A percentile compares a stretch with the other conserved stretches of the same genome.
These are phyloP conservation scores for Daktulosphaira vitifoliae DNA, from an alignment of 1,140 invertebrate genomes.

Conservation along the genomic window DNA sequence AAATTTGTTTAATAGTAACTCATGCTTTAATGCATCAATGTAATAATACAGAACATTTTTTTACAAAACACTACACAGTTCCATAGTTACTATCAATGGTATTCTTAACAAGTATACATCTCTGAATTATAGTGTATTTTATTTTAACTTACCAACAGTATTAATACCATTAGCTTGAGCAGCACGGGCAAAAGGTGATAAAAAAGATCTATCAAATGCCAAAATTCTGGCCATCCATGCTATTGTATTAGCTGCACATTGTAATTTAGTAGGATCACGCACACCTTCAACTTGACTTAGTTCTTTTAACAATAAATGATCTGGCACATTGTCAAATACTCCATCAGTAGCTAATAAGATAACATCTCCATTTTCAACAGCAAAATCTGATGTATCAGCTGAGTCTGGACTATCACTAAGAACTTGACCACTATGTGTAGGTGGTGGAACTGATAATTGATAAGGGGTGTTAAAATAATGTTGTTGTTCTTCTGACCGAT, in stretches of 20 bases:
- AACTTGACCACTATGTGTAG: slow-evolving; percentile 71
- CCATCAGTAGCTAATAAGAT: slow-evolving; percentile 94
- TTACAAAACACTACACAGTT: too few species aligned
- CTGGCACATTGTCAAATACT: slow-evolving; percentile 95
- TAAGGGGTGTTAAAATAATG: slow-evolving; percentile 99
- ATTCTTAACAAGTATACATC: too few species aligned
- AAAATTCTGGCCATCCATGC: slow-evolving; percentile 87
- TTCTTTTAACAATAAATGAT: slow-evolving; percentile 74
- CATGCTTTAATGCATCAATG: too few species aligned
- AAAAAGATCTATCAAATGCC: slow-evolving; percentile 85
- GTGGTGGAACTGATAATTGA: slow-evolving; percentile 87
- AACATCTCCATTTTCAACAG: slow-evolving; percentile 88
- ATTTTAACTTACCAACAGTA: slow-evolving; percentile 72
- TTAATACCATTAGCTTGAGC: slow-evolving; percentile 87
- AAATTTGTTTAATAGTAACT: too few species aligned
- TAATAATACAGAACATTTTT: too few species aligned
- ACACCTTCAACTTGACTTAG: slow-evolving; percentile 53
- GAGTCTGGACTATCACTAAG: slow-evolving; percentile 86
- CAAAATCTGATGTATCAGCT: slow-evolving; percentile 81
- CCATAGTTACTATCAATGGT: too few species aligned
- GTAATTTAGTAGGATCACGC: slow-evolving; percentile 62
- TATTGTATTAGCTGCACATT: slow-evolving; percentile 86
- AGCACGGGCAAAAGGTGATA: slow-evolving; percentile 90
- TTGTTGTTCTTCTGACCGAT: slow-evolving; percentile 89
- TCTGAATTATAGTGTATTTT: too few species aligned